Base-by-base conservation (phyloP, 2,888 invertebrate species). In the Pristionchus maxplancki region DNA sequence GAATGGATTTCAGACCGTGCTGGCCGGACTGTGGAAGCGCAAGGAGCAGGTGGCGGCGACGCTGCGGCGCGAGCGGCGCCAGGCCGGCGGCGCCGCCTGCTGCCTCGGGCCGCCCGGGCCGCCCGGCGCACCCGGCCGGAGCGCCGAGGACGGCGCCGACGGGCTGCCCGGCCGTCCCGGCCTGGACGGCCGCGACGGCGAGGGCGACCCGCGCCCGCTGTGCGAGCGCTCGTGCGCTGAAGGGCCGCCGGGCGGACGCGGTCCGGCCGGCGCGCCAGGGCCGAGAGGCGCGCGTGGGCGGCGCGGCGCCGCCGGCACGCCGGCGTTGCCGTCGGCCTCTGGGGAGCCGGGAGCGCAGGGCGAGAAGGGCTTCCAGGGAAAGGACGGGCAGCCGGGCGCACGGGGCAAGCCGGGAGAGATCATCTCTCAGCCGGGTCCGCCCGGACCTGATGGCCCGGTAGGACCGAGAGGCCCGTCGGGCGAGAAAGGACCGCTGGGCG, bases 281-380 rank as follows among this genome's bases (percentile, higher is more conserved):
- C 88, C 88, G 34, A 24, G 37, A 13, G 88, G 88, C 13, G 17
- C 31, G 15, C 50, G 88, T 28, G 88, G 88, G 0, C 31, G 17
- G 20, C 88, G 62, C 17, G 88, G 88, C 34, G 24, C 24, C 17
- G 58, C 88, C 31, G 88, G 88, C 17, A 34, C 40, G 28, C 88
- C 88, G 15, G 88, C 88, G 5, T 40, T 31, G 17, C 88, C 88
- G 31, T 88, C 88, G 28, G 53, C 78, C 24, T 8, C 6, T 3
- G 88, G 88, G 1, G 88, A 88, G n/a, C 81, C 78, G 17, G 88
- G 88, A 13, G 17, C 62, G 8, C 88, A 78, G 62, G 88, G 88
- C 28, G 88, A 88, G 31, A 78, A 88, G 88, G 88, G 88, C 28
- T 88, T 88, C 81, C 28, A 20, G 40, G 88, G 88, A 40, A 88